A percentile compares a stretch with the other conserved stretches of the same genome.
Evolutionary conservation across 2,113 vertebrate genomes (phyloP).

Genomic region (Stictonetta naevosa): DNA sequence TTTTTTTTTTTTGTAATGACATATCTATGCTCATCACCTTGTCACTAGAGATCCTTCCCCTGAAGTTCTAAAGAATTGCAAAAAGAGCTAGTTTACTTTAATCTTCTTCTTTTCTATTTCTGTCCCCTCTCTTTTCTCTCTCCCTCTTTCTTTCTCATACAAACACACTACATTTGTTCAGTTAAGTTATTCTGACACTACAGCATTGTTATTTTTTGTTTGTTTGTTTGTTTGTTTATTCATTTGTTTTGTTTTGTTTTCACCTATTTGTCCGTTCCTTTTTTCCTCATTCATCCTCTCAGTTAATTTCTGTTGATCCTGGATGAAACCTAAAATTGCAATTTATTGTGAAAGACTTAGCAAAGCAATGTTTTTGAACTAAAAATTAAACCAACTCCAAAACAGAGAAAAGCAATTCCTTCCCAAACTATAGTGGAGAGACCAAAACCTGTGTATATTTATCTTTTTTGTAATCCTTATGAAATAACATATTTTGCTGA

Average conservation of each 20-base stretch:
- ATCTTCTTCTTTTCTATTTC: neutral
- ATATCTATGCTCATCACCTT: neutral
- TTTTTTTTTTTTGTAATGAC: neutral
- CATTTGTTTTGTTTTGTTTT: no score
- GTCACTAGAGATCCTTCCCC: neutral
- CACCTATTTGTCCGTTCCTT: neutral
- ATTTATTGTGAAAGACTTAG: neutral
- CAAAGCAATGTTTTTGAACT: neutral
- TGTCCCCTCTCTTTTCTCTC: neutral
- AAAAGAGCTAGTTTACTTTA: neutral
- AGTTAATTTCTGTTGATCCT: neutral
- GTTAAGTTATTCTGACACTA: neutral
- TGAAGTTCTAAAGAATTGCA: neutral
- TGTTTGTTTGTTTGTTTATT: no score
- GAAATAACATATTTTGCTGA: neutral
- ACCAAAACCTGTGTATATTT: neutral
- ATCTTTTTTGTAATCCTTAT: neutral
- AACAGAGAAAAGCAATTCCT: neutral
- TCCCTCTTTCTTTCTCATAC: neutral
- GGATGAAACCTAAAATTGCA: neutral
- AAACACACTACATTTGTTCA: no score
- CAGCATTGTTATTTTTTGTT: neutral
- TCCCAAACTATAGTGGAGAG: neutral
- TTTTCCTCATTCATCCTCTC: neutral
- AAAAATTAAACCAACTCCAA: neutral